Percentiles rank a stretch among this genome's conserved stretches.
Evolutionary conservation across 2,113 vertebrate species (phyloP).

Genomic region (Mormoops blainvillei): DNA sequence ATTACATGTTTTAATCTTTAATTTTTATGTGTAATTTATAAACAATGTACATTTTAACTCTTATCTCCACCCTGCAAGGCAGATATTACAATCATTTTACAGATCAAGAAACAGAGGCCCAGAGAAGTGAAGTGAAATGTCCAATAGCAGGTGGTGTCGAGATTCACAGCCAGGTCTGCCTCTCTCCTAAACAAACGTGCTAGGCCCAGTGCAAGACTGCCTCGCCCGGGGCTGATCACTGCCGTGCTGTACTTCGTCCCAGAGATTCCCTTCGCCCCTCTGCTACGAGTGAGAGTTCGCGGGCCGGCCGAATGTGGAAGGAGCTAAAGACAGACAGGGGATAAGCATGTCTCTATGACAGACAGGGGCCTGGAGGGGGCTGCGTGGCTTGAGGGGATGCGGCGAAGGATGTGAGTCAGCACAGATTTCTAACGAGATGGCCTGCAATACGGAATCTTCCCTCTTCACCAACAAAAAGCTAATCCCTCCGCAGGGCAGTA

Average conservation of each 20-base stretch:
- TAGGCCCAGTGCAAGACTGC: not conserved
- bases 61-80: not conserved
- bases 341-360: not conserved
- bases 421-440: not conserved
- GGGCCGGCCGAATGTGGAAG: not conserved
- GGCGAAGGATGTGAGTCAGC: not conserved
- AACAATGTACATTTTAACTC: not conserved
- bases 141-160: not conserved
- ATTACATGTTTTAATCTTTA: not conserved
- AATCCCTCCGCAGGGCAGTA: not conserved
- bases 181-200: not conserved
- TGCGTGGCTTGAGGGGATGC: not conserved
- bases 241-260: not conserved
- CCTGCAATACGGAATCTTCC: not conserved
- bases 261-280: not conserved
- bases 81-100: not conserved
- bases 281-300: not conserved
- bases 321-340: not conserved
- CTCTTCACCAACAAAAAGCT: not conserved
- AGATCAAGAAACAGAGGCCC: not conserved
- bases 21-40: not conserved
- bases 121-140: not conserved
- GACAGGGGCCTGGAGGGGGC: not conserved
- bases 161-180: not conserved
- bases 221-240: fast-evolving